Evolutionary conservation across 2,888 invertebrate genomes (phyloP).

Genomic region (Pandemis cinnamomeana): DNA sequence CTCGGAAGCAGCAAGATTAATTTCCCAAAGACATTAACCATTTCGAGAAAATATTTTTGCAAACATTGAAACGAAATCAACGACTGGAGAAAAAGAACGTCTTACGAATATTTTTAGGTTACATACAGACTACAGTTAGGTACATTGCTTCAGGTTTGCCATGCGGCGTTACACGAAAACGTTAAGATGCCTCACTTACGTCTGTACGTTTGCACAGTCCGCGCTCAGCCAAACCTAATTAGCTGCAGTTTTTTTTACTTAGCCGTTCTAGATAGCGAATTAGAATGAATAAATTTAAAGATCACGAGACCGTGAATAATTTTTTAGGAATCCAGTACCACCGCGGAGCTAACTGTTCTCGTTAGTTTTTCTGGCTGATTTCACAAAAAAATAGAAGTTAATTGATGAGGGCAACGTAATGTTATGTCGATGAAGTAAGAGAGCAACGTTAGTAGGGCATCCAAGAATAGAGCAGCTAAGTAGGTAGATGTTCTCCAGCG

Average conservation of each 20-base stretch:
- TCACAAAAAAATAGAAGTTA: not conserved
- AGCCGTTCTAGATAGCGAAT: conserved; percentile 55
- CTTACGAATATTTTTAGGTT: conserved; percentile 11
- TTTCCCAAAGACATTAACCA: not conserved
- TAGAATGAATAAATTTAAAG: conserved; percentile 61
- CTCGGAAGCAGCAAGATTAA: not conserved
- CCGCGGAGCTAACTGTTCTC: conserved; percentile 23
- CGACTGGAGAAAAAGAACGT: not conserved
- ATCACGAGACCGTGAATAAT: conserved; percentile 64
- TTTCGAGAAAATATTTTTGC: not conserved
- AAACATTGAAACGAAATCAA: not conserved
- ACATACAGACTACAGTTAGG: conserved; percentile 30
- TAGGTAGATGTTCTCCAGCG: conserved; percentile 77
- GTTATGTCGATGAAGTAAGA: conserved; percentile 59
- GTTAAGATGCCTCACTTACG: conserved; percentile 47
- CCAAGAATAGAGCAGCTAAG: conserved; percentile 73
- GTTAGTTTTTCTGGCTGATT: conserved; percentile 1
- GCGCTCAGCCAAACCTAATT: conserved; percentile 64
- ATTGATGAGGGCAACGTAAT: conserved; percentile 38
- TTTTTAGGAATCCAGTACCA: conserved; percentile 53
- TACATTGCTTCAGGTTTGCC: conserved; percentile 46
- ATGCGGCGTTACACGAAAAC: conserved; percentile 52
- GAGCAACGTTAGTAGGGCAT: conserved; percentile 72
- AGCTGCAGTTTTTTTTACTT: conserved; percentile 59
- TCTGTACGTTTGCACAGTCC: conserved; percentile 46